These are phyloP conservation scores for Chironomus striatipennis DNA, from an alignment of 1,140 invertebrate genomes.

Conservation along the genomic window DNA sequence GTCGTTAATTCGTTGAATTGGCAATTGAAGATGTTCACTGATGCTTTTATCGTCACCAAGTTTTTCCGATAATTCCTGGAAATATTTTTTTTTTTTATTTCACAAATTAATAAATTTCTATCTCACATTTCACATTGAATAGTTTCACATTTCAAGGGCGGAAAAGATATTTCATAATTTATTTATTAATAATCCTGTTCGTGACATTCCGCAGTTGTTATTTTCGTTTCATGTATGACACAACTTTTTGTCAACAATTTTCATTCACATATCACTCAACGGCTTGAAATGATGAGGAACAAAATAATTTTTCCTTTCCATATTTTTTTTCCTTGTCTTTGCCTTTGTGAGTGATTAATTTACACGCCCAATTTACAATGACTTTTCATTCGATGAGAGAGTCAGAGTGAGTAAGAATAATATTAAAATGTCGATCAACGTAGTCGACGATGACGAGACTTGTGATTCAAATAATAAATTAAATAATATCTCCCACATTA, in stretches of 20 bases:
- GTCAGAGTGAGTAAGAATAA: background rate
- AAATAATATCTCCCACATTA: background rate
- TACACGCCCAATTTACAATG: slow-evolving; percentile 6
- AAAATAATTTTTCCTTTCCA: too few species aligned
- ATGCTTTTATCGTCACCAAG: slow-evolving; percentile 83
- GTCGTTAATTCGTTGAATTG: slow-evolving; percentile 92
- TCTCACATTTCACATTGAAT: too few species aligned
- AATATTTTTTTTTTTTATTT: slow-evolving; percentile 1
- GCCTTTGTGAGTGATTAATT: background rate
- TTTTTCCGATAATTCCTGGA: slow-evolving; percentile 71
- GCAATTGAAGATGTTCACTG: slow-evolving; percentile 82
- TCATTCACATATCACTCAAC: background rate
- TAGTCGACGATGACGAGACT: background rate
- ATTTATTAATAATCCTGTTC: too few species aligned
- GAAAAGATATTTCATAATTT: background rate
- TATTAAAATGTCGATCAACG: background rate
- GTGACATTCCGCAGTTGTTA: too few species aligned
- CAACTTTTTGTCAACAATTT: too few species aligned
- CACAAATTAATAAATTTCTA: slow-evolving; percentile 14
- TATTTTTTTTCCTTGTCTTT: background rate
- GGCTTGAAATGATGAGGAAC: background rate
- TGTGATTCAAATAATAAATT: background rate
- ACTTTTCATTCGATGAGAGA: background rate
- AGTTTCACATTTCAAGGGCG: background rate
- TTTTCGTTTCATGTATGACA: too few species aligned